These are phyloP conservation scores for Conomelus anceps DNA, from an alignment of 2,888 invertebrate species.

Conservation along the genomic window DNA sequence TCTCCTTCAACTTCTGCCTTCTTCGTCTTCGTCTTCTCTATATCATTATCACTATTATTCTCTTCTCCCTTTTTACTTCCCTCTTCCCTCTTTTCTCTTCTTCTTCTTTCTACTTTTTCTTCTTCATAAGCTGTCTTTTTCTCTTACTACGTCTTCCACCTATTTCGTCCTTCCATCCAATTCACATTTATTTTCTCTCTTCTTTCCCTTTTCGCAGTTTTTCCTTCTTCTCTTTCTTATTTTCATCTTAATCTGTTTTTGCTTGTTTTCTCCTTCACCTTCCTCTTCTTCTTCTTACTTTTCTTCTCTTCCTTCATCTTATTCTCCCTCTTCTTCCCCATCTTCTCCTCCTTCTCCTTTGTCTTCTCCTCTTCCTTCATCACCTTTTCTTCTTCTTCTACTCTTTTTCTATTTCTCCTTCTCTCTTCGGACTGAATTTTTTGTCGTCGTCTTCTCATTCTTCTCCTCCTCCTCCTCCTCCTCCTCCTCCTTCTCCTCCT, in stretches of 20 bases:
- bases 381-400: background rate
- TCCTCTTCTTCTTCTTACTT: too few species aligned
- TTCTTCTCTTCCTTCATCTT: background rate
- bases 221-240: too few species aligned
- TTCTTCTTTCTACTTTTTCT: too few species aligned
- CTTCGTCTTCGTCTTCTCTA: background rate
- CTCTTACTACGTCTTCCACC: too few species aligned
- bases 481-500: background rate
- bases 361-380: background rate
- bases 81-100: background rate
- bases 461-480: background rate
- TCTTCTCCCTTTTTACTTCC: background rate
- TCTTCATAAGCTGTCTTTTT: too few species aligned
- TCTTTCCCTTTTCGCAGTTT: background rate
- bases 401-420: background rate
- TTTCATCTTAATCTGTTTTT: too few species aligned
- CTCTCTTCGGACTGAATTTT: too few species aligned
- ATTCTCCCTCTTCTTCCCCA: background rate
- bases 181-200: too few species aligned
- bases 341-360: background rate
- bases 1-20: background rate
- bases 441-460: background rate
- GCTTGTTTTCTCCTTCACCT: background rate
- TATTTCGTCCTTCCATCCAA: too few species aligned
- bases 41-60: too few species aligned